Percentiles rank a stretch among this genome's conserved stretches.
Conservation (phyloP, 2,797 vertebrate genomes). For the Rhinophrynus dorsalis region DNA sequence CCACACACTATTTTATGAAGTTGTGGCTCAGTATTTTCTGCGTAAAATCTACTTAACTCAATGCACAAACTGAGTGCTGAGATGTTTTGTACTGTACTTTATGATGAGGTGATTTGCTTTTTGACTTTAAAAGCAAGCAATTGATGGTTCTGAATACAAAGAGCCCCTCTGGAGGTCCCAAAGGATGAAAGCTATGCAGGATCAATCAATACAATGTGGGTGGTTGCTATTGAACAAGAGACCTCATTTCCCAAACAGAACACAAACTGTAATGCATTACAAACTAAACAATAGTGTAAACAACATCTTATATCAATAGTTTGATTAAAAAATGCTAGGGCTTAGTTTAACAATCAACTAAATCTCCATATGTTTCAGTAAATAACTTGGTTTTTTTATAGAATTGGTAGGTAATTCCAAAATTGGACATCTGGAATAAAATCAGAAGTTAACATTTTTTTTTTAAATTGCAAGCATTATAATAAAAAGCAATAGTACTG, state of each 20-base stretch:
- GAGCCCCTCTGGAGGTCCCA: slow-evolving; percentile 25
- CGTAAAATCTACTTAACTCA: too few relatives aligned
- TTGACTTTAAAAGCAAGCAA: slow-evolving; percentile 10
- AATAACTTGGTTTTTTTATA: neutral
- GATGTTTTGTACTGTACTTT: slow-evolving; percentile 1
- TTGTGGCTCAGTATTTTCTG: too few relatives aligned
- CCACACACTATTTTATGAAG: too few relatives aligned
- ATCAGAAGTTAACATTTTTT: too few relatives aligned
- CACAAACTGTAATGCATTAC: slow-evolving; percentile 24
- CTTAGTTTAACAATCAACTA: neutral
- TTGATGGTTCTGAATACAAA: slow-evolving; percentile 19
- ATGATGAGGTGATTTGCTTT: slow-evolving; percentile 10
- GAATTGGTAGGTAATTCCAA: neutral
- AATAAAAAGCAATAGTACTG: too few relatives aligned
- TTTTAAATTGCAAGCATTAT: too few relatives aligned
- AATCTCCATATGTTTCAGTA: slow-evolving; percentile 45
- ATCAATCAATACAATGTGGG: slow-evolving; percentile 43
- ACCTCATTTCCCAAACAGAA: slow-evolving; percentile 29
- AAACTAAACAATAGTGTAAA: slow-evolving; percentile 12
- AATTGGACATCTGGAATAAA: neutral
- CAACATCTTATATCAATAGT: slow-evolving; percentile 27
- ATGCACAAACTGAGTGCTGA: too few relatives aligned
- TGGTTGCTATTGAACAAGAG: slow-evolving; percentile 28
- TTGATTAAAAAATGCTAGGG: neutral
- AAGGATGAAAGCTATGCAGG: slow-evolving; percentile 32